Percentiles rank a stretch among this genome's conserved stretches.
Conservation (phyloP, 2,888 invertebrate species). For the Drosophila picticornis region DNA sequence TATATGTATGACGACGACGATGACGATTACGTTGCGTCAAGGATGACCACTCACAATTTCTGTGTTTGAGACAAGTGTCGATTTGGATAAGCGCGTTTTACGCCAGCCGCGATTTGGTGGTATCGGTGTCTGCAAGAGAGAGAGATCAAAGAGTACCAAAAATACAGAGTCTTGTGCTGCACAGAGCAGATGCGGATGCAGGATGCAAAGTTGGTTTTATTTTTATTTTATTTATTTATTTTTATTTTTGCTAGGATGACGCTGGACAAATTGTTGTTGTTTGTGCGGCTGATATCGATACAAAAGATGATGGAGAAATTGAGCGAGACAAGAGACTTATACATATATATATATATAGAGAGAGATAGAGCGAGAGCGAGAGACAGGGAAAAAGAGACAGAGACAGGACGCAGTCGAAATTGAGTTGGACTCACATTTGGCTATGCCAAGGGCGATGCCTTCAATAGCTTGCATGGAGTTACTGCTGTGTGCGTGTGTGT, state of each 20-base stretch:
- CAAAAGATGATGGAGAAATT: slow-evolving; percentile 60
- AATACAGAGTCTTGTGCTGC: slow-evolving; percentile 69
- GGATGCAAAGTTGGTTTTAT: slow-evolving; percentile 61
- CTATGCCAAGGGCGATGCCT: slow-evolving; percentile 37
- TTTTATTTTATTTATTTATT: slow-evolving; percentile 2
- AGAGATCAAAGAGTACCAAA: slow-evolving; percentile 81
- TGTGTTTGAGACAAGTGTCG: slow-evolving; percentile 84
- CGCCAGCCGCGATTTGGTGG: slow-evolving; percentile 84
- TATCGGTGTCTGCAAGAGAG: slow-evolving; percentile 84
- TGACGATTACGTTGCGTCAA: slow-evolving; percentile 27
- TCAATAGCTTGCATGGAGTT: slow-evolving; percentile 46
- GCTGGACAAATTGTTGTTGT: slow-evolving; percentile 67
- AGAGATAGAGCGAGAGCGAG: slow-evolving; percentile 25
- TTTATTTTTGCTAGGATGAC: slow-evolving; percentile 60
- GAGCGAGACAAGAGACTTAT: slow-evolving; percentile 44
- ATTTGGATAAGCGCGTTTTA: slow-evolving; percentile 84
- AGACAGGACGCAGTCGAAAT: slow-evolving; percentile 52
- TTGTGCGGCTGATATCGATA: slow-evolving; percentile 64
- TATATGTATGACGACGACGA: slow-evolving; percentile 18
- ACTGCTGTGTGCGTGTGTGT: slow-evolving; percentile 17
- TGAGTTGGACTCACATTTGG: slow-evolving; percentile 49
- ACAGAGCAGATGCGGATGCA: slow-evolving; percentile 62
- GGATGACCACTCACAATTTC: slow-evolving; percentile 83
- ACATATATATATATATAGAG: slow-evolving; percentile 17
- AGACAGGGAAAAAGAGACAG: slow-evolving; percentile 26